Base-by-base conservation (phyloP, 64 coral and sea anemone species). In the Cladopsammia gracilis region DNA sequence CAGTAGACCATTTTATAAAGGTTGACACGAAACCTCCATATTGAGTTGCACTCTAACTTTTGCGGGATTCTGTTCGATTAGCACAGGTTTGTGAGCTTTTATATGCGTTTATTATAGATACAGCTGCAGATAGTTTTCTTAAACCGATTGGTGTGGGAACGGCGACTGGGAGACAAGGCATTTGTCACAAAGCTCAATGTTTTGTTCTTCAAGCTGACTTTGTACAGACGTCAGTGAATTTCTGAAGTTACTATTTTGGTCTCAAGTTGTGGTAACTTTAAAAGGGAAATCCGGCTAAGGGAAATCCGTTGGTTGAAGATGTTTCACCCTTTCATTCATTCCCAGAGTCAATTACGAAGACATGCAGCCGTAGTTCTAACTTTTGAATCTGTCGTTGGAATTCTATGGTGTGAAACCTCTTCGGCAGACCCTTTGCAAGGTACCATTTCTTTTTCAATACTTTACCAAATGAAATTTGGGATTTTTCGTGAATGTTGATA, bases 1-100 rank as follows among this genome's bases (percentile, higher is more conserved):
- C 56, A 80, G 24, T 16, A 62, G 56, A 78, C 20, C 48, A 53
- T 62, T 82, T 43, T 50, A 48, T 11, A 71, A 19, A 84, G 19
- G 8, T 49, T 84, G 80, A 84, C 80, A 84, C 62, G 80, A 18
- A 75, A 84, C n/a, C 49, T 67, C 48, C 72, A 75, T 12, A 84
- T 47, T 67, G n/a, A 25, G 7, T 50, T 68, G 60, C 47, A 84
- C 46, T 84, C 12, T 54, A 34, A n/a, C 7, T 62, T 82, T 34
- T 26, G 23, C 4, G 25, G 6, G 25, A 62, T 62, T 42, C 24
- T 66, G 25, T 60, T 58, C 12, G 52, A 13, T 16, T 60, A 59
- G 19, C 3, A 25, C 10, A 79, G 49, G 52, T 42, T 67, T 84
- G 61, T 20, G 7, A 44, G 15, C 3, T 82, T 46, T 56, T 56